Evolutionary conservation across 2,797 vertebrate species (phyloP).

Genomic region (Balearica regulorum): DNA sequence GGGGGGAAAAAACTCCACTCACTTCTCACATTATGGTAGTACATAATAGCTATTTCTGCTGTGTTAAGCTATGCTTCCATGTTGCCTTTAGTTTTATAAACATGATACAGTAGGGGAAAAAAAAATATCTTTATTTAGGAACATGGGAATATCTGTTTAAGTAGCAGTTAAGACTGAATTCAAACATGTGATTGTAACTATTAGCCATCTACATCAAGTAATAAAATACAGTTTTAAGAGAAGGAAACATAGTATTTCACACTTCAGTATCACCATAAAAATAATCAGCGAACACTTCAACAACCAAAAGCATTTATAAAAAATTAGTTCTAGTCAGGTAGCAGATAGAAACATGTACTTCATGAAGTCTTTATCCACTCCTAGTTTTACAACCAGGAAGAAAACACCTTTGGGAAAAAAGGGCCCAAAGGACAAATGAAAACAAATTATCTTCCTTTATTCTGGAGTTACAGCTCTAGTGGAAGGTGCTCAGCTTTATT

Average conservation of each 20-base stretch:
- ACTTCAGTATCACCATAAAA: neutral
- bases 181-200: neutral
- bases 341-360: neutral
- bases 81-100: neutral
- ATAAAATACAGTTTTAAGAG: neutral
- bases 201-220: neutral
- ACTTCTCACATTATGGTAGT: neutral
- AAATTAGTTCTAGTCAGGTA: neutral
- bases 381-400: neutral
- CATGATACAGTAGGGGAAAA: neutral
- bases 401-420: neutral
- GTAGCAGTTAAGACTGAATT: neutral
- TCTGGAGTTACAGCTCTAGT: neutral
- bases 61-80: neutral
- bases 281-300: neutral
- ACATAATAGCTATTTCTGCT: neutral
- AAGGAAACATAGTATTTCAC: neutral
- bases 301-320: neutral
- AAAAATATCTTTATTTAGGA: slow-evolving; percentile 16
- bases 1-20: neutral
- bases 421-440: slow-evolving; percentile 9
- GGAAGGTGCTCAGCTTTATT: slow-evolving; percentile 68
- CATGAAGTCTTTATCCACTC: neutral
- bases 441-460: neutral
- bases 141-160: neutral